Conservation (phyloP, 2,888 invertebrate species). For the Apotomis betuletana region DNA sequence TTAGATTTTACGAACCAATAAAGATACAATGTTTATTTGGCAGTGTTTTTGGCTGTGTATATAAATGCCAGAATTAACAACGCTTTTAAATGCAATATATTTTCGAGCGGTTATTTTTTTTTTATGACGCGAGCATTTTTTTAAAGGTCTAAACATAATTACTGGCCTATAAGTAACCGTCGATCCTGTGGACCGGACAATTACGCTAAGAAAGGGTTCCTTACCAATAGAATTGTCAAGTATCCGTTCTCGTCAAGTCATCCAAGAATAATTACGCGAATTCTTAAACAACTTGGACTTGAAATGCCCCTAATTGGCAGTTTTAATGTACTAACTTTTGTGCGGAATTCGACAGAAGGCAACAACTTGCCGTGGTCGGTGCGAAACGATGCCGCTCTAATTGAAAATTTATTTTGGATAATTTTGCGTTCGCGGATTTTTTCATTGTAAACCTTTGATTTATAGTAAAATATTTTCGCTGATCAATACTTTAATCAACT, state of each 20-base stretch:
- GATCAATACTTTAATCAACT: neutral
- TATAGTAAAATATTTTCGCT: constrained; percentile 47
- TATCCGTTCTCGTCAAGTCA: constrained; percentile 69
- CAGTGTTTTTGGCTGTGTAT: too few species aligned
- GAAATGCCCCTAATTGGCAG: constrained; percentile 82
- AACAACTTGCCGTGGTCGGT: constrained; percentile 78
- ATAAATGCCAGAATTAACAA: too few species aligned
- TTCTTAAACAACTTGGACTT: constrained; percentile 81
- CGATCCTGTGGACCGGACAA: constrained; percentile 30
- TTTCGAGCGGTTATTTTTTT: too few species aligned
- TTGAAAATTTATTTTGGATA: constrained; percentile 72
- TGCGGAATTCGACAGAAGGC: constrained; percentile 76
- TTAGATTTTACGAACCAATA: too few species aligned
- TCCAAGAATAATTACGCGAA: constrained; percentile 79
- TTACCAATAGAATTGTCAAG: constrained; percentile 52
- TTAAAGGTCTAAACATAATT: neutral
- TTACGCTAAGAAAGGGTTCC: constrained; percentile 31
- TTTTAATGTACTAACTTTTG: constrained; percentile 83
- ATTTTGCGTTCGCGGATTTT: constrained; percentile 68
- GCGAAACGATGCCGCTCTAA: constrained; percentile 76
- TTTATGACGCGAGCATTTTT: neutral
- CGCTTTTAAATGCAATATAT: too few species aligned
- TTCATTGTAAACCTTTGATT: constrained; percentile 64
- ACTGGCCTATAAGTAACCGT: constrained; percentile 4
- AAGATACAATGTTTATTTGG: too few species aligned